Conservation (phyloP, 1,140 invertebrate genomes). For the Venturia canescens region DNA sequence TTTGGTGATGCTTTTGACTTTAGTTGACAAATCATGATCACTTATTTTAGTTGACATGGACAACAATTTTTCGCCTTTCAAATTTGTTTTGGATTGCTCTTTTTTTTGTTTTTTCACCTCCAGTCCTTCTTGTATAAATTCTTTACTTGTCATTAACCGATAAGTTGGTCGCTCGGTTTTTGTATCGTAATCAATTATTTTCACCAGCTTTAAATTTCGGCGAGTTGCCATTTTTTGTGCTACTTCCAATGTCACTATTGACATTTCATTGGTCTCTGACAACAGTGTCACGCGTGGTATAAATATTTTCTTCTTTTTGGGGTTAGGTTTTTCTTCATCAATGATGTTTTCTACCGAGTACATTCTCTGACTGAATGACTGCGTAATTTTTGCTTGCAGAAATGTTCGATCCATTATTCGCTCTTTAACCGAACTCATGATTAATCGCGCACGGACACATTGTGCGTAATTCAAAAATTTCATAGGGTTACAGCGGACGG, state of each 20-base stretch:
- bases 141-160: constrained; percentile 75
- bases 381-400: neutral
- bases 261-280: constrained; percentile 46
- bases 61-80: constrained; percentile 80
- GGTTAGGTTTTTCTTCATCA: neutral
- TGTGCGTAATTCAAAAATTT: constrained; percentile 70
- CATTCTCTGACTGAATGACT: too few relatives aligned
- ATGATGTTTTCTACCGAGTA: constrained; percentile 18
- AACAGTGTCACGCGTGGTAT: constrained; percentile 48
- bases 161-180: constrained; percentile 81
- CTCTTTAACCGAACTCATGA: constrained; percentile 1
- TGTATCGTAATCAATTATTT: constrained; percentile 80
- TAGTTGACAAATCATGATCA: constrained; percentile 80
- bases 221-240: constrained; percentile 81
- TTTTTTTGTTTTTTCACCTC: constrained; percentile 65
- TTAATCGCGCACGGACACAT: constrained; percentile 15
- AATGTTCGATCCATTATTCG: neutral
- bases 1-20: constrained; percentile 81
- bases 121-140: constrained; percentile 68
- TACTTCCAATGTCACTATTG: constrained; percentile 72
- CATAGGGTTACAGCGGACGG: constrained; percentile 75
- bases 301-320: constrained; percentile 49
- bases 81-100: constrained; percentile 53
- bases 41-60: constrained; percentile 80
- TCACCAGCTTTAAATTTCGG: constrained; percentile 81